Evolutionary conservation across 2,888 invertebrate species (phyloP).

Genomic region (Norana najaformis): DNA sequence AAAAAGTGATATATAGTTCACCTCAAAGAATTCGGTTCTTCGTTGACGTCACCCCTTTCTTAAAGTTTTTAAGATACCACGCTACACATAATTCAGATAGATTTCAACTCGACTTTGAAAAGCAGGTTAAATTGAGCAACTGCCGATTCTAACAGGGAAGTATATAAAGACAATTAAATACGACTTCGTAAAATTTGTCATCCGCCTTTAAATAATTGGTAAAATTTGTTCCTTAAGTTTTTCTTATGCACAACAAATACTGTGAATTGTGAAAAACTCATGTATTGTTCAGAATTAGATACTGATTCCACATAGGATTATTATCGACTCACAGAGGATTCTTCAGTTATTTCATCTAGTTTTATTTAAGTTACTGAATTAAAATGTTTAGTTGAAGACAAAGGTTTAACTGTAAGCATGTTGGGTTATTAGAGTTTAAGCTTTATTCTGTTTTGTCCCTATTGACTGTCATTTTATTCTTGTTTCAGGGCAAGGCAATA

Average conservation of each 20-base stretch:
- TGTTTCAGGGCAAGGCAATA: neutral
- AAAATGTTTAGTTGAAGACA: neutral
- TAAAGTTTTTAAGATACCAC: too few species aligned
- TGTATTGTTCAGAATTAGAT: neutral
- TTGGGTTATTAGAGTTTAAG: neutral
- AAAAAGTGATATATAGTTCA: too few species aligned
- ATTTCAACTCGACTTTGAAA: neutral
- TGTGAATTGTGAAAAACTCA: neutral
- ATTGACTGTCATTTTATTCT: neutral
- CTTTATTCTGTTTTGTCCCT: neutral
- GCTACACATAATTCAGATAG: too few species aligned
- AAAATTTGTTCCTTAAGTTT: neutral
- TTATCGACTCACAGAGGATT: too few species aligned
- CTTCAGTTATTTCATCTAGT: neutral
- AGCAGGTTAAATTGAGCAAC: neutral
- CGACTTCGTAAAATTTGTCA: neutral
- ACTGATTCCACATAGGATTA: neutral
- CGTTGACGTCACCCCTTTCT: too few species aligned
- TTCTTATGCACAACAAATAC: too few species aligned
- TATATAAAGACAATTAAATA: neutral
- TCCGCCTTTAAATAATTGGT: neutral
- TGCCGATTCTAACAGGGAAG: neutral
- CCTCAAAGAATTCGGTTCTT: too few species aligned
- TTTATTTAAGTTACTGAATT: neutral
- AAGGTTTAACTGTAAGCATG: neutral